These are phyloP conservation scores for Bufo gargarizans DNA, from an alignment of 2,113 vertebrate genomes.

Conservation along the genomic window DNA sequence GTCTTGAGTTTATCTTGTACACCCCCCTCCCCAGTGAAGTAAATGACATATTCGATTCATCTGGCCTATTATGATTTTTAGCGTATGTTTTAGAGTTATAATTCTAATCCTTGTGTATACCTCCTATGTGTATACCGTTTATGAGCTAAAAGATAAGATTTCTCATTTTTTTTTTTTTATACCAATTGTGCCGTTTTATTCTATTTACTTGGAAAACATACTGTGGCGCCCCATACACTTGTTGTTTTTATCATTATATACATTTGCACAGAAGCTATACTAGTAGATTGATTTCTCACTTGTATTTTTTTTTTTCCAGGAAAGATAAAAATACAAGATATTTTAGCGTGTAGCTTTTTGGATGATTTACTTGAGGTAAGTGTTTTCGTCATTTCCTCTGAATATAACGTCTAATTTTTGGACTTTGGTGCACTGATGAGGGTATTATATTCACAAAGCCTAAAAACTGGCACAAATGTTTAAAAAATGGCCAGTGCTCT, in stretches of 20 bases:
- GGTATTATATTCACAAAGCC: background rate
- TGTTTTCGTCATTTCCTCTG: background rate
- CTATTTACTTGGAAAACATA: too few species aligned
- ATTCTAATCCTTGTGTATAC: too few species aligned
- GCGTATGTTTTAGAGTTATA: too few species aligned
- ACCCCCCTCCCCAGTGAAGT: too few species aligned
- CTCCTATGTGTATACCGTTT: too few species aligned
- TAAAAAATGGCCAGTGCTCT: background rate
- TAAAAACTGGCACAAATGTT: background rate
- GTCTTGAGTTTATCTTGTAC: too few species aligned
- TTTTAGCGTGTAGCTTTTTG: slow-evolving; percentile 96
- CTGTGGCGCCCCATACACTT: too few species aligned
- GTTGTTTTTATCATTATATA: background rate
- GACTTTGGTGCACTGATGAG: background rate
- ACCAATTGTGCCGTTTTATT: too few species aligned
- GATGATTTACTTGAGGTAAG: slow-evolving; percentile 95
- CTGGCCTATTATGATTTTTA: too few species aligned
- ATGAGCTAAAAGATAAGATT: too few species aligned
- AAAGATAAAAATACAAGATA: slow-evolving; percentile 99
- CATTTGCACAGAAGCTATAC: background rate
- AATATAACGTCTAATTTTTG: background rate
- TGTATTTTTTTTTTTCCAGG: slow-evolving; percentile 72
- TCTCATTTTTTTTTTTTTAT: too few species aligned
- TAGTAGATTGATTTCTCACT: background rate
- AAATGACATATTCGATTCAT: too few species aligned